Conservation (phyloP, 2,888 invertebrate species). For the Pogonocherus hispidulus region DNA sequence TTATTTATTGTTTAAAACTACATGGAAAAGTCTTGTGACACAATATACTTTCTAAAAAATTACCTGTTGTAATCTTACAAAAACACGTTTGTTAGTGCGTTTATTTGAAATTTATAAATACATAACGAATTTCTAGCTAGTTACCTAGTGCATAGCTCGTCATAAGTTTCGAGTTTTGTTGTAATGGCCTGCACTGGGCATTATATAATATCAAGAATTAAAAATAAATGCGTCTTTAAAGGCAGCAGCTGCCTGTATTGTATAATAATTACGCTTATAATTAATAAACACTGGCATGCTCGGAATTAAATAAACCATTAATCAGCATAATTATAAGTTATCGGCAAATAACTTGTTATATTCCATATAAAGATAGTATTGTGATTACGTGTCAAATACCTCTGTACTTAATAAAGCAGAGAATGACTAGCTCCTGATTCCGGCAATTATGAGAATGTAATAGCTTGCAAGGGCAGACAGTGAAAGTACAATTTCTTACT, state of each 20-base stretch:
- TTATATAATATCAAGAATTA: slow-evolving; percentile 3
- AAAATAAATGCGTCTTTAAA: slow-evolving; percentile 5
- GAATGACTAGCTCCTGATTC: neutral
- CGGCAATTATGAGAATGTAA: neutral
- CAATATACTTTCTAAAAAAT: too few species aligned
- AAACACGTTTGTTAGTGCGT: too few species aligned
- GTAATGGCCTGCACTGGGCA: neutral
- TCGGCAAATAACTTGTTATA: slow-evolving; percentile 9
- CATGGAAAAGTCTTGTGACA: too few species aligned
- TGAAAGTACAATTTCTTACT: neutral
- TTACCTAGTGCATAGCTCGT: too few species aligned
- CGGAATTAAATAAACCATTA: slow-evolving; percentile 14
- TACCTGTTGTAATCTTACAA: too few species aligned
- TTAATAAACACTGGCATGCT: slow-evolving; percentile 12
- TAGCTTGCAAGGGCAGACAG: slow-evolving; percentile 8
- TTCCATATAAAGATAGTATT: slow-evolving; percentile 13
- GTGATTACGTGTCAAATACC: slow-evolving; percentile 10
- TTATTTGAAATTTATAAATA: too few species aligned
- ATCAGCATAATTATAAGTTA: slow-evolving; percentile 13
- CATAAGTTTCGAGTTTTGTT: too few species aligned
- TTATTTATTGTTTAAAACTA: too few species aligned
- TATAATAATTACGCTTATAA: slow-evolving; percentile 11
- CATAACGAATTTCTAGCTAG: too few species aligned
- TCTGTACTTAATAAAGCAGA: slow-evolving; percentile 1
- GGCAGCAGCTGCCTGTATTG: slow-evolving; percentile 18